These are phyloP conservation scores for Tenthredo amoena DNA, from an alignment of 2,888 invertebrate species.

Conservation along the genomic window DNA sequence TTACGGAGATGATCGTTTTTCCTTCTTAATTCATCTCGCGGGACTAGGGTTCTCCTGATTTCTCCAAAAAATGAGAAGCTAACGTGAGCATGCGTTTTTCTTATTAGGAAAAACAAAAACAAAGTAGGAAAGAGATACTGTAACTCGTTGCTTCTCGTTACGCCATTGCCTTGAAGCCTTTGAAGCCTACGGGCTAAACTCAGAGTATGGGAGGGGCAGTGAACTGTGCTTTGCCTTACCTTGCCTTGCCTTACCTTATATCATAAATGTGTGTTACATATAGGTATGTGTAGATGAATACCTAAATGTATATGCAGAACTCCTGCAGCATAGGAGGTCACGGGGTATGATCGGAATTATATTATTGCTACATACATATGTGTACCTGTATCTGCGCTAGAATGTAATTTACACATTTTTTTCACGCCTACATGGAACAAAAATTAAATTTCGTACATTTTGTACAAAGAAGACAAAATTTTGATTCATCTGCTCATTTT, in stretches of 20 bases:
- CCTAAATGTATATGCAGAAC: not conserved
- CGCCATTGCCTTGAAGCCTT: constrained; percentile 29
- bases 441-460: not conserved
- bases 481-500: not conserved
- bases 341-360: constrained; percentile 5
- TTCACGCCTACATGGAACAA: not conserved
- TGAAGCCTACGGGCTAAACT: constrained; percentile 38
- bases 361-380: not conserved
- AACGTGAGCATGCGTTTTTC: not conserved
- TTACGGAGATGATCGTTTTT: not conserved
- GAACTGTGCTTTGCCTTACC: constrained; percentile 28
- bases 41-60: not conserved
- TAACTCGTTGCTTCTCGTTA: not conserved
- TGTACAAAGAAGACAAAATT: not conserved
- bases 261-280: constrained; percentile 27
- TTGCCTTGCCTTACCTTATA: constrained; percentile 30
- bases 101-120: not conserved
- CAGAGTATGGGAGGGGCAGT: not conserved
- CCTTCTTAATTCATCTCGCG: not conserved
- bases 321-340: not conserved
- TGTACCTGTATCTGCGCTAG: not conserved
- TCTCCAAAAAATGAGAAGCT: not conserved
- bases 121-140: not conserved
- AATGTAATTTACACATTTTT: not conserved
- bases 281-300: not conserved